Percentiles rank a stretch among this genome's conserved stretches.
Evolutionary conservation across 2,888 invertebrate genomes (phyloP).

Genomic region (Exocentrus adspersus): DNA sequence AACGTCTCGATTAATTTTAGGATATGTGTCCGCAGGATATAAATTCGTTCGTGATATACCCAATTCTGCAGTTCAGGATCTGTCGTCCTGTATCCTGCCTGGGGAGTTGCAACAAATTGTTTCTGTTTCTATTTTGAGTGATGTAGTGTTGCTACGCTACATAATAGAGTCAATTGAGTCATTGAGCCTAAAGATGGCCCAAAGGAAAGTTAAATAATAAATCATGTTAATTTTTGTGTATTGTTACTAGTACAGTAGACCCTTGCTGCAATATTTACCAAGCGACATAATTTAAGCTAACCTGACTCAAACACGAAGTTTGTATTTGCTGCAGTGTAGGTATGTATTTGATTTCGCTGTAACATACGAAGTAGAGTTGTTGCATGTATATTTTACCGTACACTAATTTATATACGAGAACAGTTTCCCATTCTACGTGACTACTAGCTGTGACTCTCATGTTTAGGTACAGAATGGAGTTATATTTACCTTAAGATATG

Average conservation of each 20-base stretch:
- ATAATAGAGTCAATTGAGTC: too few species aligned
- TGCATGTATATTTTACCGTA: background rate
- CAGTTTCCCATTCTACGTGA: background rate
- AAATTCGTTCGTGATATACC: slow-evolving; percentile 5
- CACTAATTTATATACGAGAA: background rate
- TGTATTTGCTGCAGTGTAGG: background rate
- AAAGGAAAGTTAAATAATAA: too few species aligned
- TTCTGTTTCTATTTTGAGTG: background rate
- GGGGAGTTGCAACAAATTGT: background rate
- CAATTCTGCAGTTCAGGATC: background rate
- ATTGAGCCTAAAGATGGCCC: too few species aligned
- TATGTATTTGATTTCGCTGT: background rate
- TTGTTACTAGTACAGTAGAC: too few species aligned
- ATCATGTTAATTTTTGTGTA: too few species aligned
- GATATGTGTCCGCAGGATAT: slow-evolving; percentile 5
- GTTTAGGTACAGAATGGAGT: background rate
- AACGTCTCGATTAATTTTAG: slow-evolving; percentile 25
- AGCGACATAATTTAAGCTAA: too few species aligned
- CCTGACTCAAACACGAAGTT: too few species aligned
- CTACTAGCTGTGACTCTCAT: background rate
- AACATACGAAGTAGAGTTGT: background rate
- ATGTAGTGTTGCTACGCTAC: too few species aligned
- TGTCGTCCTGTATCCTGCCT: background rate
- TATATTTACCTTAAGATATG: background rate
- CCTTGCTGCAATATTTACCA: too few species aligned